Evolutionary conservation across 92 coral and sea anemone species (phyloP).

Genomic region (Zoanthus sociatus): DNA sequence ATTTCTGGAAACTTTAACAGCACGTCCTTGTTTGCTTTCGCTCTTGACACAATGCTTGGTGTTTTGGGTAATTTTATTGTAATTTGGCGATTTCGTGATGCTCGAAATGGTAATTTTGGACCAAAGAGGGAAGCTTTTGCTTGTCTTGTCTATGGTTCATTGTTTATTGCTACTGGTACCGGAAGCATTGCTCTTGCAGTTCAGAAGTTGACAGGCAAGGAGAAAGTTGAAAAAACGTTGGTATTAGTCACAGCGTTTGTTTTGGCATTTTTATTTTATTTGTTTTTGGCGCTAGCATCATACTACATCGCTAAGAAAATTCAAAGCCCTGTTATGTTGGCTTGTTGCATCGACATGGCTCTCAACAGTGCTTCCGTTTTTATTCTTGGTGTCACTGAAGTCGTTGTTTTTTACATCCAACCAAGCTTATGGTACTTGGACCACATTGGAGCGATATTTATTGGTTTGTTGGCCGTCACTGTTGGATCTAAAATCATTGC

Average conservation of each 20-base stretch:
- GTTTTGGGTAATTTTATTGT: conserved; percentile 3
- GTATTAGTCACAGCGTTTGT: not conserved
- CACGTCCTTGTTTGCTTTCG: conserved; percentile 24
- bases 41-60: conserved; percentile 15
- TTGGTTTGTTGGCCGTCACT: conserved; percentile 5
- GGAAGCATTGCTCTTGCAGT: conserved; percentile 23
- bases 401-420: not conserved
- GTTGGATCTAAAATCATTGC: conserved; percentile 25
- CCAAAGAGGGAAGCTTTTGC: conserved; percentile 35
- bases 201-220: not conserved
- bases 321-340: conserved; percentile 33
- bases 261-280: conserved; percentile 3
- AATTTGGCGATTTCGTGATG: conserved; percentile 40
- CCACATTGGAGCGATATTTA: conserved; percentile 32
- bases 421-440: conserved; percentile 31
- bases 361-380: not conserved
- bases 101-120: not conserved
- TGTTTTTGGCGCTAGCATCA: not conserved
- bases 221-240: not conserved
- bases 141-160: conserved; percentile 22
- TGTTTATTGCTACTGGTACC: conserved; percentile 24
- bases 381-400: not conserved
- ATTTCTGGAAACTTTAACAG: conserved; percentile 11
- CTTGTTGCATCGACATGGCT: conserved; percentile 18
- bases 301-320: conserved; percentile 22